These are phyloP conservation scores for Temnothorax ravouxi DNA, from an alignment of 2,888 invertebrate genomes.

Conservation along the genomic window DNA sequence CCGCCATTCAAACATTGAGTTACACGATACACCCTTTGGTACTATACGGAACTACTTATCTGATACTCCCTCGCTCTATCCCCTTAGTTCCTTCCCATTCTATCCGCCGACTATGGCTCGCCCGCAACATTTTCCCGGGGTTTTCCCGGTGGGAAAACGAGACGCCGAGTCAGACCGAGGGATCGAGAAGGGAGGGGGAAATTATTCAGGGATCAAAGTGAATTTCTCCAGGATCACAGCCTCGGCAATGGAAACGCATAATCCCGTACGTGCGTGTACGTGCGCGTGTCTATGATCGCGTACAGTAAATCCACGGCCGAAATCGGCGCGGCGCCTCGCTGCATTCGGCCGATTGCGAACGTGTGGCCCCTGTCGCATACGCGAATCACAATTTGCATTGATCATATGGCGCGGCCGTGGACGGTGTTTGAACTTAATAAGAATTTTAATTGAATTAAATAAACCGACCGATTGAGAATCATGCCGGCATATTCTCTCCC, in stretches of 20 bases:
- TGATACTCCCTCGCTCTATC: too few species aligned
- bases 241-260: constrained; percentile 49
- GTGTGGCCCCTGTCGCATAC: constrained; percentile 17
- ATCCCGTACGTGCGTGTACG: constrained; percentile 28
- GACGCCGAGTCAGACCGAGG: constrained; percentile 9
- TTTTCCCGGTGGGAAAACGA: constrained; percentile 8
- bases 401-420: constrained; percentile 40
- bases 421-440: constrained; percentile 65
- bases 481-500: constrained; percentile 13
- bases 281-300: constrained; percentile 38
- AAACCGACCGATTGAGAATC: constrained; percentile 46
- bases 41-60: background rate
- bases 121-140: constrained; percentile 27
- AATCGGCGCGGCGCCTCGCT: constrained; percentile 36
- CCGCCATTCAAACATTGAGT: constrained; percentile 24
- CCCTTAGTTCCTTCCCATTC: constrained; percentile 12
- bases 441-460: constrained; percentile 72
- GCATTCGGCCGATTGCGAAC: constrained; percentile 34
- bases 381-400: constrained; percentile 47
- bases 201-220: constrained; percentile 53
- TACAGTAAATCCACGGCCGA: constrained; percentile 45
- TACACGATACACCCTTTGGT: background rate
- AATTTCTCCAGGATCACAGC: constrained; percentile 55
- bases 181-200: constrained; percentile 27
- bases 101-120: background rate